A percentile compares a stretch with the other conserved stretches of the same genome.
phyloP scores from a whole-genome alignment of 2,797 vertebrate species.

The Acanthornis magna region DNA sequence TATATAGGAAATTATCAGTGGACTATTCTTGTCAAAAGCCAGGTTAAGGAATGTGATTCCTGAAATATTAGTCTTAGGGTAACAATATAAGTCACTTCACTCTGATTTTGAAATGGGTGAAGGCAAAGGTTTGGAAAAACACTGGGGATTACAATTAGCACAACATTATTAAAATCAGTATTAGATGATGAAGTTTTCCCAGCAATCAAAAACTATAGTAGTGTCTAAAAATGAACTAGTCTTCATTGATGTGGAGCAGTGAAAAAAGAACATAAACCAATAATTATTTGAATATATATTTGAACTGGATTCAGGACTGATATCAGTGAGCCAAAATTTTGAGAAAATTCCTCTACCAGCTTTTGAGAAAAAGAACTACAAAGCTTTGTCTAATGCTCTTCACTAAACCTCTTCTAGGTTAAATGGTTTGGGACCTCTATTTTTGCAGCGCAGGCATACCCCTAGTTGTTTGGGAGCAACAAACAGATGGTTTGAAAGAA shows the following conservation, averaged over 20 bases:
- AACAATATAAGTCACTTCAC: not conserved
- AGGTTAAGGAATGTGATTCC: not conserved
- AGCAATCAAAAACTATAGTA: not conserved
- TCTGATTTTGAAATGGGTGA: not conserved
- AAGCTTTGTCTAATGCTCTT: not conserved
- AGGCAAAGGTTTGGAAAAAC: not conserved
- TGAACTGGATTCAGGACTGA: not conserved
- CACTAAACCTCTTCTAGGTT: not conserved
- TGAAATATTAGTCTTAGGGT: not conserved
- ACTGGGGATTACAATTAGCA: not conserved
- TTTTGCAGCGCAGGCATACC: conserved; percentile 25
- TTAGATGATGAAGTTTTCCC: not conserved
- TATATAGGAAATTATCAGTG: not conserved
- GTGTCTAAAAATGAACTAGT: not conserved
- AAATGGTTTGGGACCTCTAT: not conserved
- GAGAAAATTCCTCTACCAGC: not conserved
- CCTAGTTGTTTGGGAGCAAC: not conserved
- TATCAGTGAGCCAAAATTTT: not conserved
- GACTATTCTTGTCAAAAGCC: not conserved
- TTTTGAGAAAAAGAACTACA: not conserved
- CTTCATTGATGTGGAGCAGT: not conserved
- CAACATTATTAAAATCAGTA: not conserved
- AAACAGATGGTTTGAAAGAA: conserved; percentile 37
- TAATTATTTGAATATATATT: not conserved
- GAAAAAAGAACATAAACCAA: not conserved